A percentile compares a stretch with the other conserved stretches of the same genome.
Evolutionary conservation across 1,140 invertebrate genomes (phyloP).

Genomic region (Andricus grossulariae): DNA sequence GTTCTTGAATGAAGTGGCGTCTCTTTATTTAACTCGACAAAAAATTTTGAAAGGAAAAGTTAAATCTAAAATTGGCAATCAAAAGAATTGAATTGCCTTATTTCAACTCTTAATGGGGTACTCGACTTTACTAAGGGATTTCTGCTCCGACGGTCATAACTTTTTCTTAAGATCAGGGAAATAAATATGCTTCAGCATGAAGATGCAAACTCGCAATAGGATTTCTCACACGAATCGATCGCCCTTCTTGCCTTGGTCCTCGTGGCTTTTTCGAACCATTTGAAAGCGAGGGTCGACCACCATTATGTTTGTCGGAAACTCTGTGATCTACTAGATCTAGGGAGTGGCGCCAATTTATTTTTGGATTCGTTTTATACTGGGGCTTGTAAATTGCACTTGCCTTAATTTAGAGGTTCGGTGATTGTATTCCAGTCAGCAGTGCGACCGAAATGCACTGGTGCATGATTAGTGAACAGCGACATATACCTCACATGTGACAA

Average conservation of each 20-base stretch:
- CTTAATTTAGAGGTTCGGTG: conserved; percentile 63
- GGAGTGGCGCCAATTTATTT: conserved; percentile 69
- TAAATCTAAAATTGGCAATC: conserved; percentile 12
- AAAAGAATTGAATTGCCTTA: neutral
- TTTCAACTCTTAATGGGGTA: neutral
- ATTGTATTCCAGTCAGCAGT: conserved; percentile 60
- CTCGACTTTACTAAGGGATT: neutral
- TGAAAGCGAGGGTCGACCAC: conserved; percentile 53
- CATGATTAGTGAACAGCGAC: conserved; percentile 30
- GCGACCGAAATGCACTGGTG: conserved; percentile 42
- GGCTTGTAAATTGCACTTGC: conserved; percentile 69
- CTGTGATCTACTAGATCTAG: conserved; percentile 47
- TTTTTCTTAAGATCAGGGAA: conserved; percentile 37
- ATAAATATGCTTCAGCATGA: conserved; percentile 35
- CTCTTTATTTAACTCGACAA: neutral
- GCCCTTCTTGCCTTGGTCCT: conserved; percentile 39
- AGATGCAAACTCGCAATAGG: conserved; percentile 46
- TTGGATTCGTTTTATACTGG: conserved; percentile 62
- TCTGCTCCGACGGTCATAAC: conserved; percentile 15
- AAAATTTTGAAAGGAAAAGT: conserved; percentile 38
- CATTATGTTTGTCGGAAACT: conserved; percentile 50
- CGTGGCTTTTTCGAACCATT: conserved; percentile 42
- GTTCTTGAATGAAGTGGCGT: too few relatives aligned
- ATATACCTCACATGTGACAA: neutral
- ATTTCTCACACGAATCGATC: conserved; percentile 37